Evolutionary conservation across 2,113 vertebrate species (phyloP).

Genomic region (Danio rerio): DNA sequence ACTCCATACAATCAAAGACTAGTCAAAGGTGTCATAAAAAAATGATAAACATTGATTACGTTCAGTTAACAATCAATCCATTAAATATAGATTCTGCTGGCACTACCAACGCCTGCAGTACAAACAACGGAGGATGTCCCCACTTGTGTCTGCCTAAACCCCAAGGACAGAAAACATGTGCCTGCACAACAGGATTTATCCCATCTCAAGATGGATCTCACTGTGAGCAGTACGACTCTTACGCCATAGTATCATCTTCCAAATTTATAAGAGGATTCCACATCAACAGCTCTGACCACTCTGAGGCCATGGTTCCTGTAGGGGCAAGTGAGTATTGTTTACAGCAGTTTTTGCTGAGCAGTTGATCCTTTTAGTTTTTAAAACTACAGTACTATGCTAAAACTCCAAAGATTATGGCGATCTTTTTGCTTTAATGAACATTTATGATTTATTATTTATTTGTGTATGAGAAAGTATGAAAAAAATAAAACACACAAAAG

Average conservation of each 20-base stretch:
- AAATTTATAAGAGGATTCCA: constrained; percentile 74
- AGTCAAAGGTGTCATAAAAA: background rate
- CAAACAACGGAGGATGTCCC: constrained; percentile 74
- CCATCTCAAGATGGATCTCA: constrained; percentile 66
- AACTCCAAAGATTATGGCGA: too few relatives aligned
- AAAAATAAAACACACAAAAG: too few relatives aligned
- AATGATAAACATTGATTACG: too few relatives aligned
- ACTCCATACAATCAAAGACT: background rate
- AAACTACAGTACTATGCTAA: too few relatives aligned
- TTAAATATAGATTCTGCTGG: constrained; percentile 69
- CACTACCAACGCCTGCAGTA: constrained; percentile 72
- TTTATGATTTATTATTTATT: too few relatives aligned
- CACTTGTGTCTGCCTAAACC: constrained; percentile 77
- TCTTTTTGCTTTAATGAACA: too few relatives aligned
- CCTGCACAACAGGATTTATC: constrained; percentile 75
- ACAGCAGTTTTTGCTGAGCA: background rate
- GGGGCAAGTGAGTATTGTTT: constrained; percentile 66
- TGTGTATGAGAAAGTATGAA: too few relatives aligned
- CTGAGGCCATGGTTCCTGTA: constrained; percentile 76
- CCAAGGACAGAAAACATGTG: constrained; percentile 68
- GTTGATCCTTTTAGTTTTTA: background rate
- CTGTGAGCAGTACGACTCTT: constrained; percentile 75
- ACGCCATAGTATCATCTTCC: constrained; percentile 68
- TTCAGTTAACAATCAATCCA: background rate
- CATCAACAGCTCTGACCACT: constrained; percentile 78